These are phyloP conservation scores for Proctacanthus coquilletti DNA, from an alignment of 1,140 invertebrate genomes.

Conservation along the genomic window DNA sequence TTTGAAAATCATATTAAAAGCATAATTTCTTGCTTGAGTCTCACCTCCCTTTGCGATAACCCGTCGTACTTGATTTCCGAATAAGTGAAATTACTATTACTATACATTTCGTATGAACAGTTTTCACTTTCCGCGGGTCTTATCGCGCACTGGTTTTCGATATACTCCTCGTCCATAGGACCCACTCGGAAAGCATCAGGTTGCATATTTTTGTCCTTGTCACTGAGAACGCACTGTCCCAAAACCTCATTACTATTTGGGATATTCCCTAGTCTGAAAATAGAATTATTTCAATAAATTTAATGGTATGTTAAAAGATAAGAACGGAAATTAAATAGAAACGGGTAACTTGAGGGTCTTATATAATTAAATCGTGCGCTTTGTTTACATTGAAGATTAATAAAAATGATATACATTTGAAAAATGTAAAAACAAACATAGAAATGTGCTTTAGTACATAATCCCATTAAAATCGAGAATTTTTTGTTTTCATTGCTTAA, in stretches of 20 bases:
- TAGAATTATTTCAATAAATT: too few species aligned
- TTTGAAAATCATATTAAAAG: too few species aligned
- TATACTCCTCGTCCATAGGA: constrained; percentile 43
- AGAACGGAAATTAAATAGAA: too few species aligned
- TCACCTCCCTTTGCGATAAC: constrained; percentile 27
- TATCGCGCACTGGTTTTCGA: constrained; percentile 43
- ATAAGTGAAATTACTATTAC: constrained; percentile 27
- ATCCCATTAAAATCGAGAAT: too few species aligned
- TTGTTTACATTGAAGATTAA: too few species aligned
- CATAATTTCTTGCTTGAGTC: not conserved
- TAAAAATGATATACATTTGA: too few species aligned
- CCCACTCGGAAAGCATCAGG: constrained; percentile 44
- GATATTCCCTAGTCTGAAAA: constrained; percentile 6
- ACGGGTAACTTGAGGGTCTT: too few species aligned
- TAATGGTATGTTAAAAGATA: too few species aligned
- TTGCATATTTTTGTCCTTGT: constrained; percentile 40
- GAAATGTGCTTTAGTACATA: too few species aligned
- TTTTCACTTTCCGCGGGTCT: constrained; percentile 19
- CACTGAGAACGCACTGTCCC: constrained; percentile 40
- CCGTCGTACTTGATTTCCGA: constrained; percentile 25
- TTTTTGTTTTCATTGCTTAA: too few species aligned
- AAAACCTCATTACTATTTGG: constrained; percentile 9
- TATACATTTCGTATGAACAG: constrained; percentile 26
- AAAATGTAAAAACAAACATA: too few species aligned
- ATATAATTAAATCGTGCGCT: too few species aligned